Percentiles rank a stretch among this genome's conserved stretches.
These are phyloP conservation scores for Psephotus haematonotus DNA, from an alignment of 2,113 vertebrate genomes.

Conservation along the genomic window DNA sequence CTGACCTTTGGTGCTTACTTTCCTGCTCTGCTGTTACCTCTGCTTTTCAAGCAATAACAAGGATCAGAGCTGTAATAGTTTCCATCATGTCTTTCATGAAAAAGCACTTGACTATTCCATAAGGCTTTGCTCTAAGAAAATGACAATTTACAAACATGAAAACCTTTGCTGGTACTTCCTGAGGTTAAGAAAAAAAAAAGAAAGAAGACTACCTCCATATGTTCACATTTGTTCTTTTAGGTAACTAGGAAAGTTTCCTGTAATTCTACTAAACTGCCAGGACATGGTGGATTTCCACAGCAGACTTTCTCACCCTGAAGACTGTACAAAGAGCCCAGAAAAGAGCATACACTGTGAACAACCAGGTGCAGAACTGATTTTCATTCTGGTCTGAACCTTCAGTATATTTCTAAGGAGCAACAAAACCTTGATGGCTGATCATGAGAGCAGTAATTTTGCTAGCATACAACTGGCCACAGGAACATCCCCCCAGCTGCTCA, in stretches of 20 bases:
- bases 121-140: slow-evolving; percentile 50
- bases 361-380: background rate
- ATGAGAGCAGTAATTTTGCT: slow-evolving; percentile 22
- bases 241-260: slow-evolving; percentile 43
- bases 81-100: background rate
- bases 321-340: background rate
- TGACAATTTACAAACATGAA: slow-evolving; percentile 49
- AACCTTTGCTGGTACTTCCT: slow-evolving; percentile 44
- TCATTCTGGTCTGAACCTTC: background rate
- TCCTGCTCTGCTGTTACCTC: background rate
- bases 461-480: background rate
- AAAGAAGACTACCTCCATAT: slow-evolving; percentile 19
- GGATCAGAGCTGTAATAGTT: slow-evolving; percentile 44
- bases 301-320: background rate
- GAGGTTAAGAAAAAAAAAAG: background rate
- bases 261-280: slow-evolving; percentile 47
- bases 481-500: background rate
- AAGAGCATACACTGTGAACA: background rate
- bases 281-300: slow-evolving; percentile 7
- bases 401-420: slow-evolving; percentile 1
- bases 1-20: slow-evolving; percentile 1
- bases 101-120: slow-evolving; percentile 34
- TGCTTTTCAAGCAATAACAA: slow-evolving; percentile 13
- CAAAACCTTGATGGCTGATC: slow-evolving; percentile 21
- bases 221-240: slow-evolving; percentile 47